Conservation (phyloP, 2,113 vertebrate species). For the Parus major region DNA sequence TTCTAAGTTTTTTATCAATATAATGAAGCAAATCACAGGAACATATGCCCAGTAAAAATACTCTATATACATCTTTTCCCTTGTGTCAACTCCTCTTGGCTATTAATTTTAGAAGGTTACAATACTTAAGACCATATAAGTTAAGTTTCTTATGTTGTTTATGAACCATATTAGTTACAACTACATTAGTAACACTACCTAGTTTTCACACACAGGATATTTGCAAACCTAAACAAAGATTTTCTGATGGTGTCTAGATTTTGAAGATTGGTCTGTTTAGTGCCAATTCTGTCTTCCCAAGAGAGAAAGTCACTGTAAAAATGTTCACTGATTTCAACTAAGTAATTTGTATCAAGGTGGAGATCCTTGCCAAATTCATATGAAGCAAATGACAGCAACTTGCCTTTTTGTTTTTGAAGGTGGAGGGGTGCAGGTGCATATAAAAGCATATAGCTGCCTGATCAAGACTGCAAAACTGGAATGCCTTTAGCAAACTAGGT, state of each 20-base stretch:
- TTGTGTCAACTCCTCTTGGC: constrained; percentile 11
- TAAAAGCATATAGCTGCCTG: background rate
- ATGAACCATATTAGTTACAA: background rate
- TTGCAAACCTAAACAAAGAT: background rate
- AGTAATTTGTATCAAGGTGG: background rate
- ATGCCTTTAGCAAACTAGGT: background rate
- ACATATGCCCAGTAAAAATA: constrained; percentile 32
- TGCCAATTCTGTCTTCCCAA: background rate
- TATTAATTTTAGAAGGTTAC: constrained; percentile 42
- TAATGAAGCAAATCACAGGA: constrained; percentile 62
- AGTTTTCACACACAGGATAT: background rate
- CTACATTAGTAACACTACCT: background rate
- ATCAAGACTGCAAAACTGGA: background rate
- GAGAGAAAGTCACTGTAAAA: background rate
- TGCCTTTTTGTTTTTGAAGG: background rate
- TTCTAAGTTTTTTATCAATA: background rate
- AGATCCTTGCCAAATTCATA: background rate
- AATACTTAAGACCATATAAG: background rate
- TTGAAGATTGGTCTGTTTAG: background rate
- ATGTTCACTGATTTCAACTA: background rate
- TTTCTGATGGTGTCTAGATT: background rate
- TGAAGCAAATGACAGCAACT: background rate
- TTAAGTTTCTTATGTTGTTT: background rate
- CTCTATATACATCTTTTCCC: constrained; percentile 24
- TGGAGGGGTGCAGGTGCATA: background rate